Base-by-base conservation (phyloP, 2,888 invertebrate species). In the Autographa gamma region DNA sequence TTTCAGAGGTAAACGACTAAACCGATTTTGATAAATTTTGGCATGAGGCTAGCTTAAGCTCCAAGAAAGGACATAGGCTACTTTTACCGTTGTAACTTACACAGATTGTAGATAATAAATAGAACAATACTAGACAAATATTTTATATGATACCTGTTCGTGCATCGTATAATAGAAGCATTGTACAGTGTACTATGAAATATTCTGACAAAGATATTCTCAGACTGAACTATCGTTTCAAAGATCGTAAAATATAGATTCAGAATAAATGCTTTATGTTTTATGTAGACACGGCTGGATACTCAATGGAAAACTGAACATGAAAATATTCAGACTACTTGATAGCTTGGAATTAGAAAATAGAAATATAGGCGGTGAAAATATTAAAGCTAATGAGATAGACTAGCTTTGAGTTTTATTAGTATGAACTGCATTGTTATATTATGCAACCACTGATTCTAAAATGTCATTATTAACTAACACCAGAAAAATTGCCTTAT, bases 361-460 rank as follows among this genome's bases (percentile, higher is more conserved):
- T 48, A 43, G 48, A 32, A 56, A 38, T 38, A 56, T 14, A 32
- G 32, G n/a, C 60, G 41, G 41, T 60, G 41, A 8, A 16, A 48
- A 48, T n/a, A n/a, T 48, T n/a, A n/a, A 7, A 48, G 48, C 48
- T 48, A n/a, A 48, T 48, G 0, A 48, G n/a, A 48, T 48, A 7
- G 48, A 16, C n/a, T n/a, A n/a, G 48, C 48, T 48, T 7, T 25
- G 13, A 43, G 38, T 3, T 18, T 43, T 63, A 59, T 48, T 41
- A 66, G 52, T 32, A 25, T 56, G 69, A 79, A 54, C 63, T 18
- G 14, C 32, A 41, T 14, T 14, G 56, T 5, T 16, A 25, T 58
- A 31, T 41, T 48, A n/a, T 8, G 14, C 48, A 16, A n/a, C n/a
- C n/a, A n/a, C n/a, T n/a, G n/a, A n/a, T n/a, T n/a, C n/a, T n/a